phyloP scores from a whole-genome alignment of 2,797 vertebrate species.

The Liparis tanakae region DNA sequence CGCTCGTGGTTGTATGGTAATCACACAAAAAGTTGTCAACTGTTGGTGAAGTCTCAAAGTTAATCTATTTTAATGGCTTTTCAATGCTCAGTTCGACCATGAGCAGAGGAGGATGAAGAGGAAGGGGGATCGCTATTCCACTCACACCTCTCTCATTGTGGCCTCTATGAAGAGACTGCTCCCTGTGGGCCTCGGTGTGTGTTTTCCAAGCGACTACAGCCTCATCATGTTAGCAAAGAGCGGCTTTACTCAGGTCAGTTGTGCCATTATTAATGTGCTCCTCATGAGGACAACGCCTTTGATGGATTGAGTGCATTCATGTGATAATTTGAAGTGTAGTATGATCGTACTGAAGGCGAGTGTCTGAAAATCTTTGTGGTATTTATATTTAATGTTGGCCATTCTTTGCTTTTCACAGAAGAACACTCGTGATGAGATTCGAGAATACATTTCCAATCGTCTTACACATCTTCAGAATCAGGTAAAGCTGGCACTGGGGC shows the following conservation, averaged over 20 bases:
- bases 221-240: constrained; percentile 89
- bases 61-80: constrained; percentile 6
- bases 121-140: constrained; percentile 92
- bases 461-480: constrained; percentile 84
- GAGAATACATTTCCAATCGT: constrained; percentile 83
- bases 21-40: neutral
- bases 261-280: neutral
- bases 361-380: neutral
- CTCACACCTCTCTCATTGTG: constrained; percentile 93
- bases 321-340: neutral
- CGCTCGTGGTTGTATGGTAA: neutral
- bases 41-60: neutral
- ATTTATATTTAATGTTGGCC: neutral
- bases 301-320: neutral
- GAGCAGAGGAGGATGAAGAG: constrained; percentile 89
- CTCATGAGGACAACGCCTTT: neutral
- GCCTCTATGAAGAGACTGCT: constrained; percentile 91
- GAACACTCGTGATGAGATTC: constrained; percentile 92
- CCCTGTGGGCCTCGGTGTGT: constrained; percentile 90
- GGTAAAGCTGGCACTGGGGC: constrained; percentile 78
- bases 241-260: constrained; percentile 87
- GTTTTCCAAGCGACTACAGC: constrained; percentile 88
- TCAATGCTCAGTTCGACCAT: constrained; percentile 77
- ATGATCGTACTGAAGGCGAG: neutral
- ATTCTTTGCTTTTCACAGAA: constrained; percentile 82